phyloP scores from a whole-genome alignment of 1,140 invertebrate species.

The Apis cerana region DNA sequence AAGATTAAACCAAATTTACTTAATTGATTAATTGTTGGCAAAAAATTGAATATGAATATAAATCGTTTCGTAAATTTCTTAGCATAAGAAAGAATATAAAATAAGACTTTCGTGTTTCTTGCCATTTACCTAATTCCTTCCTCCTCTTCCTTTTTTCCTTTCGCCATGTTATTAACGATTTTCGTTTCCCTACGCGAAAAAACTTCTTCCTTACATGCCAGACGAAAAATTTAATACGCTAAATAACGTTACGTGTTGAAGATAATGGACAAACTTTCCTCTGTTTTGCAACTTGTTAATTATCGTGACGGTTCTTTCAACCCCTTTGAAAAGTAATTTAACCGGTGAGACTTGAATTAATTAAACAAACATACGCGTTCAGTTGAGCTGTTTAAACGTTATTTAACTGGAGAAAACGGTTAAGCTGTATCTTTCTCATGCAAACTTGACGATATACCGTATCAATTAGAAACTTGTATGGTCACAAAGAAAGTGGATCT shows the following conservation, averaged over 20 bases:
- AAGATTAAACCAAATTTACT: too few relatives aligned
- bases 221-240: constrained; percentile 15
- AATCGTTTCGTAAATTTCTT: background rate
- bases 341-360: background rate
- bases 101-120: background rate
- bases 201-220: background rate
- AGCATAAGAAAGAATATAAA: background rate
- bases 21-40: too few relatives aligned
- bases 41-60: background rate
- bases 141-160: too few relatives aligned
- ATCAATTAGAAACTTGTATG: background rate
- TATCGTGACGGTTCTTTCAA: constrained; percentile 12
- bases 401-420: background rate
- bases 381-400: background rate
- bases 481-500: background rate
- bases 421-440: background rate
- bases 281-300: constrained; percentile 13
- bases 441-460: background rate
- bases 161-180: background rate
- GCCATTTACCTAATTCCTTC: background rate
- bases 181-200: background rate
- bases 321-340: constrained; percentile 20
- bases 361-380: constrained; percentile 1
- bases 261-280: constrained; percentile 5
- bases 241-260: constrained; percentile 2